Evolutionary conservation across 1,140 invertebrate genomes (phyloP).

Genomic region (Plectrocnemia conspersa): DNA sequence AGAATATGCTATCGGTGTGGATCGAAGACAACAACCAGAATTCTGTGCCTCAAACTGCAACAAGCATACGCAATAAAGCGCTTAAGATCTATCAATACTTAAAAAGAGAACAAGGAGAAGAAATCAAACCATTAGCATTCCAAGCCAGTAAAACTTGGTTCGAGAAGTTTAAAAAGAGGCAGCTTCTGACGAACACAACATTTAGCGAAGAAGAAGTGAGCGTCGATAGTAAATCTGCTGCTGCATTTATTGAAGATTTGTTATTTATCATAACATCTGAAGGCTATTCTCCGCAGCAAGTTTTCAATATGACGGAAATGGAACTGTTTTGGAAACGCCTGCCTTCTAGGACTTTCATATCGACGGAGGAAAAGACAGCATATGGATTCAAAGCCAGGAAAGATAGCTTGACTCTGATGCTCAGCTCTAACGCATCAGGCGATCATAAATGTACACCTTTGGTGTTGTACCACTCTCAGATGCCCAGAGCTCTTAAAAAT

Average conservation of each 20-base stretch:
- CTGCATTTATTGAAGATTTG: not conserved
- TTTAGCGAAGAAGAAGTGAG: not conserved
- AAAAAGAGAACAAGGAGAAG: not conserved
- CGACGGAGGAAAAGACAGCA: conserved; percentile 31
- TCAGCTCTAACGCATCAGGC: conserved; percentile 41
- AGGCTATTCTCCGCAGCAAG: conserved; percentile 35
- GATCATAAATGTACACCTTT: conserved; percentile 43
- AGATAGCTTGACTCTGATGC: conserved; percentile 41
- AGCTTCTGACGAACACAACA: not conserved
- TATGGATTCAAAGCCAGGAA: conserved; percentile 42
- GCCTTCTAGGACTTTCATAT: conserved; percentile 38
- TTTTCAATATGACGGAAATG: conserved; percentile 41
- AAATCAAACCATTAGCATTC: no score
- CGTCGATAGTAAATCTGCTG: not conserved
- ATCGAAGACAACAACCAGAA: not conserved
- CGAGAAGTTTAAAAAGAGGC: not conserved
- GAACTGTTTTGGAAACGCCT: conserved; percentile 43
- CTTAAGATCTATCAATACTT: not conserved
- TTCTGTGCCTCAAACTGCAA: not conserved
- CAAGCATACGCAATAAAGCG: not conserved
- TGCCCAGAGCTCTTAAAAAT: conserved; percentile 40
- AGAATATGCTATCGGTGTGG: no score
- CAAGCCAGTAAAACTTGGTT: no score
- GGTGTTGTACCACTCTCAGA: conserved; percentile 40
- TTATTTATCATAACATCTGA: conserved; percentile 16